These are phyloP conservation scores for Pituophis catenifer DNA, from an alignment of 2,113 vertebrate species.

Conservation along the genomic window DNA sequence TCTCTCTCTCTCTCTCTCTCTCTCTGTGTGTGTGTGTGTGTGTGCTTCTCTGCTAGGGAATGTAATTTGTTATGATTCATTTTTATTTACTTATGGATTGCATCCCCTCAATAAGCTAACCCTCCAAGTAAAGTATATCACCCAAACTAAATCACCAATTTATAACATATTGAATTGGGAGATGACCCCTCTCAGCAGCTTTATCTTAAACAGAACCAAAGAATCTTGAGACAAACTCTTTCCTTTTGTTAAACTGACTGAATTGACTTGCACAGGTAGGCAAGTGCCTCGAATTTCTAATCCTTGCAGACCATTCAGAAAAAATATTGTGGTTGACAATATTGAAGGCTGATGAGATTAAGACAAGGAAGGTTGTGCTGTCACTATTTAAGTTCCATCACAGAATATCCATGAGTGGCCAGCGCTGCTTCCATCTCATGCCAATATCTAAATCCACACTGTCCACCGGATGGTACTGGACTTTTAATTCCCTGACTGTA, in stretches of 20 bases:
- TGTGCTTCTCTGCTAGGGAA: background rate
- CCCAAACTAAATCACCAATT: background rate
- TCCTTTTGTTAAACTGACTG: background rate
- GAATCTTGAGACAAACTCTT: background rate
- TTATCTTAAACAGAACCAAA: background rate
- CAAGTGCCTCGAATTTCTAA: background rate
- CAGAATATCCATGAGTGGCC: background rate
- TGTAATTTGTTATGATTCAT: background rate
- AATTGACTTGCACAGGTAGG: background rate
- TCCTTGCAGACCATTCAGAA: background rate
- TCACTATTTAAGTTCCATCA: background rate
- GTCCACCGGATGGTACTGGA: background rate
- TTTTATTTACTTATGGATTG: background rate
- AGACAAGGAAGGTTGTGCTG: background rate
- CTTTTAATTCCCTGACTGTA: background rate
- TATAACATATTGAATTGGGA: background rate
- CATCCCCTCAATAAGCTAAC: background rate
- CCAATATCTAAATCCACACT: background rate
- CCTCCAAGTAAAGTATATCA: background rate
- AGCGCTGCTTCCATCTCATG: background rate
- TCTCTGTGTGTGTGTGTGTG: background rate
- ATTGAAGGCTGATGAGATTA: background rate
- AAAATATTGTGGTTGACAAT: background rate
- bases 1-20: too few relatives aligned
- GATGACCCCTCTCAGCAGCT: background rate